These are phyloP conservation scores for Charina bottae DNA, from an alignment of 2,113 vertebrate genomes.

Conservation along the genomic window DNA sequence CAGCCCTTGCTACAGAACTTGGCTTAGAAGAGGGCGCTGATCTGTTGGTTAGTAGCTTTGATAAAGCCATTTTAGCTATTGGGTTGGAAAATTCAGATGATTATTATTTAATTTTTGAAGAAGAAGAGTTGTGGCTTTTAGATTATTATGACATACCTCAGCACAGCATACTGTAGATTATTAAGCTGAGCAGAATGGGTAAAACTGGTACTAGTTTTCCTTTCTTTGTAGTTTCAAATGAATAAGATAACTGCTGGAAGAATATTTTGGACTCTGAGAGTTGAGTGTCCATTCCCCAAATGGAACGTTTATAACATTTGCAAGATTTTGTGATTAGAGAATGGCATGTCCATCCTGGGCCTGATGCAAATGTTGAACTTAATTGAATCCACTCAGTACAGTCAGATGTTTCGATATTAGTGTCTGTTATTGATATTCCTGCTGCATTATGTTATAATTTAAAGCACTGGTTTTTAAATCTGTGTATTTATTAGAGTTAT, in stretches of 20 bases:
- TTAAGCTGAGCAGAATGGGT: conserved; percentile 33
- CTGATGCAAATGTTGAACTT: conserved; percentile 18
- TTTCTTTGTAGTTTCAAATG: conserved; percentile 37
- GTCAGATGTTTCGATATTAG: conserved; percentile 13
- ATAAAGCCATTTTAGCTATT: neutral
- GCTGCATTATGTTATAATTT: neutral
- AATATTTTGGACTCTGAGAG: conserved; percentile 31
- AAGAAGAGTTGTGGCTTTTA: neutral
- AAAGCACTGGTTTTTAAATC: neutral
- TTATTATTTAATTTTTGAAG: neutral
- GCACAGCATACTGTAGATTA: conserved; percentile 26
- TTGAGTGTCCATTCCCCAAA: conserved; percentile 27
- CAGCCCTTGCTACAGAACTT: neutral
- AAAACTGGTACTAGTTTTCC: conserved; percentile 36
- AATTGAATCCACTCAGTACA: conserved; percentile 1
- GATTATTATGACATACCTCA: conserved; percentile 37
- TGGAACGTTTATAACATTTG: conserved; percentile 17
- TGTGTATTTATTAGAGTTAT: neutral
- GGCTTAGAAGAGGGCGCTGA: neutral
- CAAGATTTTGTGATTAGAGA: conserved; percentile 35
- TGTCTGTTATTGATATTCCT: neutral
- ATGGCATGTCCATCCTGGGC: rapidly evolving
- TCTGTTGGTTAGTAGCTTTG: neutral
- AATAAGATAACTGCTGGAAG: conserved; percentile 39
- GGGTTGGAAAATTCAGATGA: neutral